phyloP scores from a whole-genome alignment of 2,113 vertebrate species.

The Oceanites oceanicus region DNA sequence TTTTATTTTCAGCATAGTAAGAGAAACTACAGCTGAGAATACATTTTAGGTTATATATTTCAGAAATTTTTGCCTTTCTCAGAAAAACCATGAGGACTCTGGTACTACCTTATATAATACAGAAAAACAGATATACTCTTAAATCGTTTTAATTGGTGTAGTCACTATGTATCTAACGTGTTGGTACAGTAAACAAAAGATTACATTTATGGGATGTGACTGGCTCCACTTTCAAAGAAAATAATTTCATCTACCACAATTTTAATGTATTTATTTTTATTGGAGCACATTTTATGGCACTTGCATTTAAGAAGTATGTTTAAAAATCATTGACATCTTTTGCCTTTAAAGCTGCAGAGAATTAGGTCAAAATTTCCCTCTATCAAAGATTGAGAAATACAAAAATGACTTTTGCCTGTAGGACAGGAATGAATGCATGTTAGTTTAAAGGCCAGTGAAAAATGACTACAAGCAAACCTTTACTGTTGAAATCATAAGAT shows the following conservation, averaged over 20 bases:
- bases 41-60: neutral
- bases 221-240: neutral
- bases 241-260: neutral
- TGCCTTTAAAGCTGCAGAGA: slow-evolving; percentile 28
- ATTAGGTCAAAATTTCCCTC: slow-evolving; percentile 51
- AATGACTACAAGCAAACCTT: slow-evolving; percentile 33
- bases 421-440: neutral
- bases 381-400: slow-evolving; percentile 9
- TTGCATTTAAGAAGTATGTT: neutral
- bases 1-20: neutral
- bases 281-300: neutral
- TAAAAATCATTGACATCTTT: neutral
- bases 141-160: neutral
- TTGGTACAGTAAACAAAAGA: neutral
- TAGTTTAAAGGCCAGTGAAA: slow-evolving; percentile 56
- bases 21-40: neutral
- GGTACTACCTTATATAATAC: neutral
- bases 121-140: neutral
- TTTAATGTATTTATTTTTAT: neutral
- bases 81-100: neutral
- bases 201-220: neutral
- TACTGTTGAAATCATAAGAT: slow-evolving; percentile 10
- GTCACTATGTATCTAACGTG: neutral
- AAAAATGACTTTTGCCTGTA: slow-evolving; percentile 37
- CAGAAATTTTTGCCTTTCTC: neutral